Conservation (phyloP, 2,888 invertebrate species). For the Chironomus riparius region DNA sequence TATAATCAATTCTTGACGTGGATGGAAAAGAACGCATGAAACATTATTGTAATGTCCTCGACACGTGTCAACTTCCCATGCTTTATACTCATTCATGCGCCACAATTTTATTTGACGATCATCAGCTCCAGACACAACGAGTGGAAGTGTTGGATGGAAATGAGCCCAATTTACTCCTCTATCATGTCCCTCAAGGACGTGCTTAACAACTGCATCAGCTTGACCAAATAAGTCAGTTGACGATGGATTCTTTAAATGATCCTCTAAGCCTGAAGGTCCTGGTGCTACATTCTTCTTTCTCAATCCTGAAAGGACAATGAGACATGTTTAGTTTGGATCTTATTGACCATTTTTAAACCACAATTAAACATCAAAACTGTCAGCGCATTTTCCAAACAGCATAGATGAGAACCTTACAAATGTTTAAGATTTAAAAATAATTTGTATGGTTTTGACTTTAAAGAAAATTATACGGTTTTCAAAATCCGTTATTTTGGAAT, state of each 20-base stretch:
- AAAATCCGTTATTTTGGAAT: too few relatives aligned
- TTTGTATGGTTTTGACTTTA: too few relatives aligned
- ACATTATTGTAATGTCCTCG: slow-evolving; percentile 99
- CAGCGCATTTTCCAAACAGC: background rate
- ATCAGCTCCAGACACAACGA: slow-evolving; percentile 97
- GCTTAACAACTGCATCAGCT: slow-evolving; percentile 87
- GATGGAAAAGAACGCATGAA: slow-evolving; percentile 94
- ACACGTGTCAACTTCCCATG: slow-evolving; percentile 99
- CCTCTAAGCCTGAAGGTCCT: slow-evolving; percentile 82
- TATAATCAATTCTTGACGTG: slow-evolving; percentile 89
- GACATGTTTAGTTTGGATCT: background rate
- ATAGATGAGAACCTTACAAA: background rate
- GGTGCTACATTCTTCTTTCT: slow-evolving; percentile 97
- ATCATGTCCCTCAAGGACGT: slow-evolving; percentile 88
- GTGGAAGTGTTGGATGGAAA: slow-evolving; percentile 89
- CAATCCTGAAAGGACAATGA: slow-evolving; percentile 46
- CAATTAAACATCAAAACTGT: background rate
- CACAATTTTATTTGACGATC: slow-evolving; percentile 96
- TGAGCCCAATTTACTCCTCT: slow-evolving; percentile 98
- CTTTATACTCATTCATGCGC: slow-evolving; percentile 98
- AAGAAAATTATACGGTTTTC: too few relatives aligned
- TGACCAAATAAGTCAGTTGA: slow-evolving; percentile 91
- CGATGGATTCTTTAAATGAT: slow-evolving; percentile 74
- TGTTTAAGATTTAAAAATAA: too few relatives aligned
- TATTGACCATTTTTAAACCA: background rate